Evolutionary conservation across 2,797 vertebrate genomes (phyloP).

Genomic region (Tragelaphus eurycerus): DNA sequence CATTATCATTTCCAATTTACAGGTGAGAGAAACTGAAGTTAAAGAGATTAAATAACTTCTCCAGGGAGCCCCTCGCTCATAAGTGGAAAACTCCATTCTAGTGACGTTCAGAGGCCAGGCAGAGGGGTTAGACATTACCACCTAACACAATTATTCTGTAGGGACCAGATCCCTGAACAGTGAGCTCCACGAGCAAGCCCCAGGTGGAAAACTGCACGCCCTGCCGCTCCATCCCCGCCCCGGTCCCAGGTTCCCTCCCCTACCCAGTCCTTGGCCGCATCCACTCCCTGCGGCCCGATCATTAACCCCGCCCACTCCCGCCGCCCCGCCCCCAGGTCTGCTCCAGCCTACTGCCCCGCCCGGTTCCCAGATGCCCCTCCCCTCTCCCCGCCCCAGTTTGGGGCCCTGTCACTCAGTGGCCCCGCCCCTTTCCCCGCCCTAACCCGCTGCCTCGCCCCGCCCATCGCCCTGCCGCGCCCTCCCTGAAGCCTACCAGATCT

Average conservation of each 20-base stretch:
- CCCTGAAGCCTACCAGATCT: rapidly evolving
- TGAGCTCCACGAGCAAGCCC: background rate
- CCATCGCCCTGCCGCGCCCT: rapidly evolving
- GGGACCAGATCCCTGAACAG: rapidly evolving
- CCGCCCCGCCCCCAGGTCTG: background rate
- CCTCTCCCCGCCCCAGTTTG: background rate
- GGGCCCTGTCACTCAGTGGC: too few species aligned
- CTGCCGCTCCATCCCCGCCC: too few species aligned
- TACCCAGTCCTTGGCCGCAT: background rate
- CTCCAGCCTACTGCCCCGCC: background rate
- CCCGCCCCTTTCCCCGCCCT: background rate
- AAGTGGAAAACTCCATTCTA: background rate
- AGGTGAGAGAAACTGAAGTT: background rate
- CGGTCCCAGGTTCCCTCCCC: too few species aligned
- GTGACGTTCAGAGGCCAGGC: background rate
- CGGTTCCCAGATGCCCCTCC: rapidly evolving
- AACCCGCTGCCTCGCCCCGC: background rate
- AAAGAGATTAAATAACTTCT: background rate
- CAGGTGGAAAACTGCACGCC: rapidly evolving
- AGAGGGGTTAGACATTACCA: background rate
- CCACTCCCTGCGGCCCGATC: rapidly evolving
- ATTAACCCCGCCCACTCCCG: too few species aligned
- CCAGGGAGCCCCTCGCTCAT: background rate
- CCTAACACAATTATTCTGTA: background rate
- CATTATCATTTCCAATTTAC: constrained; percentile 10